These are phyloP conservation scores for Drosophila setosimentum DNA, from an alignment of 2,888 invertebrate genomes.

Conservation along the genomic window DNA sequence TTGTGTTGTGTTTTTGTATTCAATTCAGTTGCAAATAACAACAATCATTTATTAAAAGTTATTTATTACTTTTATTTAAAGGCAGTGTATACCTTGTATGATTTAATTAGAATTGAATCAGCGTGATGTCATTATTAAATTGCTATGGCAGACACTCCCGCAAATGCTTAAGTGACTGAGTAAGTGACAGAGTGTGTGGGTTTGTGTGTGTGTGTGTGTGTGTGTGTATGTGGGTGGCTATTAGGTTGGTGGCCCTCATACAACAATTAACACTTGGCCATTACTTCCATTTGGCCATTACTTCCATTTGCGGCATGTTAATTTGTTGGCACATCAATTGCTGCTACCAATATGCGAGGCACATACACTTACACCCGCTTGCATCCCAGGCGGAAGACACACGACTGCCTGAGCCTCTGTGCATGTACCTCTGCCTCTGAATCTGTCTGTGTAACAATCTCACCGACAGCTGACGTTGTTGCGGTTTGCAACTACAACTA, in stretches of 20 bases:
- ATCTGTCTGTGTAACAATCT: slow-evolving; percentile 63
- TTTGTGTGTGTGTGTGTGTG: slow-evolving; percentile 21
- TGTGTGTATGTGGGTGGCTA: slow-evolving; percentile 25
- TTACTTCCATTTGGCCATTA: slow-evolving; percentile 82
- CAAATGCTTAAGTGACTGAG: slow-evolving; percentile 13
- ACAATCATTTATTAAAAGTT: slow-evolving; percentile 46
- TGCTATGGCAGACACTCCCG: slow-evolving; percentile 39
- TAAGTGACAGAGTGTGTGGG: slow-evolving; percentile 19
- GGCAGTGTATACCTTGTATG: not conserved
- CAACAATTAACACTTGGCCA: slow-evolving; percentile 81
- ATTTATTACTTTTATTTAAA: slow-evolving; percentile 60
- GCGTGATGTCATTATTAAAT: slow-evolving; percentile 65
- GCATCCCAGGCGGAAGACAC: slow-evolving; percentile 24
- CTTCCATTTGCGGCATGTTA: slow-evolving; percentile 84
- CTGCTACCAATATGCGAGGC: slow-evolving; percentile 74
- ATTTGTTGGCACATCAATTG: slow-evolving; percentile 84
- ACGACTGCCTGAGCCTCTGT: slow-evolving; percentile 11
- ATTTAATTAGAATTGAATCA: slow-evolving; percentile 43
- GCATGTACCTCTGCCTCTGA: slow-evolving; percentile 22
- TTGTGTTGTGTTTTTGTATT: slow-evolving; percentile 28
- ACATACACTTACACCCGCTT: slow-evolving; percentile 50
- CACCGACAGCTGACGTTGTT: slow-evolving; percentile 81
- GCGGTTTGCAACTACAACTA: slow-evolving; percentile 76
- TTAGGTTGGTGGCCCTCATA: slow-evolving; percentile 49
- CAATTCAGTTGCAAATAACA: slow-evolving; percentile 25